phyloP scores from a whole-genome alignment of 2,888 invertebrate genomes.

The Apoderus coryli region DNA sequence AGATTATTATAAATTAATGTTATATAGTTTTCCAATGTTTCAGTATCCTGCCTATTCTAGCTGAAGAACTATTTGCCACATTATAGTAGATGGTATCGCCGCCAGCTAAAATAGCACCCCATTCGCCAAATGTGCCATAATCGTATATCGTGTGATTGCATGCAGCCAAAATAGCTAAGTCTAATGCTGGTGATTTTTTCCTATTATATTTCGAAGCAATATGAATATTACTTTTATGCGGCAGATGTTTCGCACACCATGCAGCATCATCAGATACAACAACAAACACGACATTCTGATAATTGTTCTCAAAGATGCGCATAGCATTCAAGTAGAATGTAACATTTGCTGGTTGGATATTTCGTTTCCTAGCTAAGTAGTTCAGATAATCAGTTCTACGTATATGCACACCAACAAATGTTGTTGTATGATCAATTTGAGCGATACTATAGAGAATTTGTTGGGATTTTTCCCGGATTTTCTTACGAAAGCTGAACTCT shows the following conservation, averaged over 20 bases:
- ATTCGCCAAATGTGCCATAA: constrained; percentile 38
- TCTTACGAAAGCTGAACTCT: constrained; percentile 39
- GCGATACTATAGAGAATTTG: constrained; percentile 31
- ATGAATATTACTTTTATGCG: constrained; percentile 28
- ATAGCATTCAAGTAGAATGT: constrained; percentile 33
- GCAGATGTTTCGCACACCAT: constrained; percentile 33
- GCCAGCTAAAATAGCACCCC: constrained; percentile 37
- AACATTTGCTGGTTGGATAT: constrained; percentile 30
- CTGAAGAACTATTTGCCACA: constrained; percentile 30
- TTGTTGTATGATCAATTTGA: too few species aligned
- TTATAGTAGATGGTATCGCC: constrained; percentile 36
- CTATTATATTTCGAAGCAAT: constrained; percentile 29
- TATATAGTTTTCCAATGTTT: constrained; percentile 32
- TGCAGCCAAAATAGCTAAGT: constrained; percentile 35
- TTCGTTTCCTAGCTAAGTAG: constrained; percentile 38
- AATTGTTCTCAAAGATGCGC: constrained; percentile 32
- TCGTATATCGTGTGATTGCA: constrained; percentile 40
- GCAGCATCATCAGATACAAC: constrained; percentile 36
- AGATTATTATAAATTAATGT: too few species aligned
- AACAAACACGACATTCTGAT: constrained; percentile 30
- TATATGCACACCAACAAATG: constrained; percentile 40
- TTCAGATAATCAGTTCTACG: constrained; percentile 40
- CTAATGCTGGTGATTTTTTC: constrained; percentile 30
- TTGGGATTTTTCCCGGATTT: constrained; percentile 34
- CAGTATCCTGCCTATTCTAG: constrained; percentile 31